phyloP scores from a whole-genome alignment of 2,888 invertebrate genomes.

The Thecocarcelia acutangulata region DNA sequence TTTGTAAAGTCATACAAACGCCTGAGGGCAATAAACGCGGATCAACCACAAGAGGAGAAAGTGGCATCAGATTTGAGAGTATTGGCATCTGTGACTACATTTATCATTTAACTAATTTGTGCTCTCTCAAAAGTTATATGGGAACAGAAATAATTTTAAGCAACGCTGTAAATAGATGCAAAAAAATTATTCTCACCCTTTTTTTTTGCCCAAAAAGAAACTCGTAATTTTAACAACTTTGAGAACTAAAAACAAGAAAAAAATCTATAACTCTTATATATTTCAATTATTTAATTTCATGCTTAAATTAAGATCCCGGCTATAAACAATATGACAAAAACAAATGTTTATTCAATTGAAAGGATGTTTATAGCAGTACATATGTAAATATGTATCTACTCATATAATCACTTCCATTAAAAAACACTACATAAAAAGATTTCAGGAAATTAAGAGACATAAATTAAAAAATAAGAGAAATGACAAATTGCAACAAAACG shows the following conservation, averaged over 20 bases:
- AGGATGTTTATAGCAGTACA: background rate
- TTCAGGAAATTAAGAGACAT: slow-evolving; percentile 11
- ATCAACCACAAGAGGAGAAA: too few relatives aligned
- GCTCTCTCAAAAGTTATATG: too few relatives aligned
- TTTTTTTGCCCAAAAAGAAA: background rate
- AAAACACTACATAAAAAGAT: background rate
- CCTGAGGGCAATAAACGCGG: too few relatives aligned
- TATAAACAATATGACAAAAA: slow-evolving; percentile 10
- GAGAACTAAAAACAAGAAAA: background rate
- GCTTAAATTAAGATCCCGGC: slow-evolving; percentile 12
- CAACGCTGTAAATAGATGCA: too few relatives aligned
- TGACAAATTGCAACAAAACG: slow-evolving; percentile 49
- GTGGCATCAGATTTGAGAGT: too few relatives aligned
- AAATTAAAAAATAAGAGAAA: slow-evolving; percentile 30
- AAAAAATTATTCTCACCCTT: too few relatives aligned
- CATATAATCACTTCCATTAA: too few relatives aligned
- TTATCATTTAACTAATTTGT: too few relatives aligned
- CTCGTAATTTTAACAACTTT: background rate
- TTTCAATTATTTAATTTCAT: slow-evolving; percentile 19
- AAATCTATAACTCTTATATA: background rate
- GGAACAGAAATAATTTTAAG: too few relatives aligned
- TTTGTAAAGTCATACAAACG: too few relatives aligned
- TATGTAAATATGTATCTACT: slow-evolving; percentile 18
- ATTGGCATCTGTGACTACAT: too few relatives aligned
- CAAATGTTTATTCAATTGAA: slow-evolving; percentile 42